A percentile compares a stretch with the other conserved stretches of the same genome.
Evolutionary conservation across 2,113 vertebrate species (phyloP).

Genomic region (Aleadryas rufinucha): DNA sequence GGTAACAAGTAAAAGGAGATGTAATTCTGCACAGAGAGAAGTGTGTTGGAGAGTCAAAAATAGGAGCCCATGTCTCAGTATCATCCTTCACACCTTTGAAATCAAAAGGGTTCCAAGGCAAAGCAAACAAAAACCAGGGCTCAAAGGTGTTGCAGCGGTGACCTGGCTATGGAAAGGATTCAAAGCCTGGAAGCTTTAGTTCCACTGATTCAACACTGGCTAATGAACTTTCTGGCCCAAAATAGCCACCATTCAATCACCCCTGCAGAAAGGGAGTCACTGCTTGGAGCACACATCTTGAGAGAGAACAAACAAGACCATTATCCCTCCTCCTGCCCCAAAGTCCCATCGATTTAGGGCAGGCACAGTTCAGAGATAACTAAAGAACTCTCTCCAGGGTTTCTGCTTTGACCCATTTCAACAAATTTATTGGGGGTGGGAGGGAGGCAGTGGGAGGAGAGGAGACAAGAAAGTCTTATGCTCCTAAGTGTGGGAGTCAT

Average conservation of each 20-base stretch:
- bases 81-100: background rate
- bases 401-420: background rate
- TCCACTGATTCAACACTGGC: background rate
- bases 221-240: conserved; percentile 8
- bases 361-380: background rate
- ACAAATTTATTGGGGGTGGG: background rate
- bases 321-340: background rate
- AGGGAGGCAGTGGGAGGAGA: background rate
- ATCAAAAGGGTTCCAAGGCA: conserved; percentile 1
- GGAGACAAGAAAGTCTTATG: background rate
- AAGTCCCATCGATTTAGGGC: background rate
- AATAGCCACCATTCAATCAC: background rate
- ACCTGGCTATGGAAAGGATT: background rate
- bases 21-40: background rate
- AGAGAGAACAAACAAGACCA: background rate
- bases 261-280: background rate
- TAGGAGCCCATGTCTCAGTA: background rate
- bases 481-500: background rate
- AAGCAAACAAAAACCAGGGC: background rate
- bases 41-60: background rate
- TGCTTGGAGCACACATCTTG: background rate
- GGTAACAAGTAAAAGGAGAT: background rate
- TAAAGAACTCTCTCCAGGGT: background rate
- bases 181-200: background rate
- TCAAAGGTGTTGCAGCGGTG: background rate